Evolutionary conservation across 30 jellyfish, hydroid and myxozoan species (phyloP).

Genomic region (Sanderia malayensis): DNA sequence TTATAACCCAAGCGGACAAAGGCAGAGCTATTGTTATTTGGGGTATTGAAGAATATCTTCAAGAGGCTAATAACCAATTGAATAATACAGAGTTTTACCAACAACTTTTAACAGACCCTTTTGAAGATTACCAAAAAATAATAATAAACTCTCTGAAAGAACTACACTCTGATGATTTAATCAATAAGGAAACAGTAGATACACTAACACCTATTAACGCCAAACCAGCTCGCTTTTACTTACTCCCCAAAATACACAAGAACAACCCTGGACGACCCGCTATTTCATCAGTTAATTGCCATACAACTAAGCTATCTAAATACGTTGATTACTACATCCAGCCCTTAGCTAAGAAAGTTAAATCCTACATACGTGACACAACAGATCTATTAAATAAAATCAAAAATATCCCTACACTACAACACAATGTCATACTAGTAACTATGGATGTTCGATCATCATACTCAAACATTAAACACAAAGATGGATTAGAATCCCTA

Average conservation of each 20-base stretch:
- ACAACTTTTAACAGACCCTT: constrained; percentile 7
- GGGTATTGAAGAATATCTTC: constrained; percentile 10
- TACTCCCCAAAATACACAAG: constrained; percentile 14
- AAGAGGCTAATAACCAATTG: constrained; percentile 19
- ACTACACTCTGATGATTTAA: neutral
- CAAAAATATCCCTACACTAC: neutral
- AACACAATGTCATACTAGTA: constrained; percentile 1
- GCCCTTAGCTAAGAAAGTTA: constrained; percentile 8
- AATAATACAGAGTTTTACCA: constrained; percentile 18
- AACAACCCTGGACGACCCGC: constrained; percentile 22
- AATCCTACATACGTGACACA: constrained; percentile 7
- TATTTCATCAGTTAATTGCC: constrained; percentile 5
- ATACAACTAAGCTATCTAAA: constrained; percentile 9
- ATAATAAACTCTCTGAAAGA: neutral
- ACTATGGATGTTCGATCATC: constrained; percentile 16
- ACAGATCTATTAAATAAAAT: constrained; percentile 4
- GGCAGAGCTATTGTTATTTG: constrained; percentile 27
- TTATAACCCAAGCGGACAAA: constrained; percentile 43
- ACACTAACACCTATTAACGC: neutral
- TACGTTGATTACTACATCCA: constrained; percentile 12
- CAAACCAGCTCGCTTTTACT: neutral
- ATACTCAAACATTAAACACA: constrained; percentile 20
- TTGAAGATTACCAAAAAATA: constrained; percentile 7
- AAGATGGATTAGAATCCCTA: constrained; percentile 22
- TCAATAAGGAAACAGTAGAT: constrained; percentile 1